Base-by-base conservation (phyloP, 1,140 invertebrate species). In the Panagrolaimus sp. region DNA sequence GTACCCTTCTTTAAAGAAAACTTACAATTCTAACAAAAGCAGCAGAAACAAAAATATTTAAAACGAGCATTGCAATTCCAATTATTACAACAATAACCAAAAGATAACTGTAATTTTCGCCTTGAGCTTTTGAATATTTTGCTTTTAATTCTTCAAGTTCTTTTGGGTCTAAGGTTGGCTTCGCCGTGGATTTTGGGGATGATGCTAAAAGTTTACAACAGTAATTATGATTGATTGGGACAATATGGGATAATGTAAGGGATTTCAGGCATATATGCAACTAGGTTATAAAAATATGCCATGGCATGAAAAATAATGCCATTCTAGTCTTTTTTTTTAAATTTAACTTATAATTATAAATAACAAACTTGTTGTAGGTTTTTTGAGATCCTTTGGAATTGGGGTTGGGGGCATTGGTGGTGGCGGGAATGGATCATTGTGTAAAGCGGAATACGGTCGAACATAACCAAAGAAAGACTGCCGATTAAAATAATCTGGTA, bases 401-500 rank as follows among this genome's bases (percentile, higher is more conserved):
- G 73, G 81, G 46, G 71, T 74, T 62, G 69, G 79, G 21, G 69
- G 76, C 62, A 69, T 73, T 17, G 83, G 81, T 8, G 84, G 81
- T 5, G 84, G 83, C 10, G 84, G 85, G 17, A 84, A 78, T 0
- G 83, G 77, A 63, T 81, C 72, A 21, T 81, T 79, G n/a, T 76
- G 71, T 26, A 73, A 75, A 21, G 70, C 76, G 9, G 74, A 71
- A 38, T 83, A 75, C 3, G 83, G 75, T 17, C 83, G 75, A 0
- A 78, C 77, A 26, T 72, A 76, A 43, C 80, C 80, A 55, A 74
- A 82, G 58, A 83, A 82, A 12, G 71, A 73, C n/a, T 81, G 67
- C 26, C 70, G 71, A 26, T 78, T 75, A 46, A 81, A 83, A 71
- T 91, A 88, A 43, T 90, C 88, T 0, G 96, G 86, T 68, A 92